These are phyloP conservation scores for Diaperis boleti DNA, from an alignment of 2,888 invertebrate species.

Conservation along the genomic window DNA sequence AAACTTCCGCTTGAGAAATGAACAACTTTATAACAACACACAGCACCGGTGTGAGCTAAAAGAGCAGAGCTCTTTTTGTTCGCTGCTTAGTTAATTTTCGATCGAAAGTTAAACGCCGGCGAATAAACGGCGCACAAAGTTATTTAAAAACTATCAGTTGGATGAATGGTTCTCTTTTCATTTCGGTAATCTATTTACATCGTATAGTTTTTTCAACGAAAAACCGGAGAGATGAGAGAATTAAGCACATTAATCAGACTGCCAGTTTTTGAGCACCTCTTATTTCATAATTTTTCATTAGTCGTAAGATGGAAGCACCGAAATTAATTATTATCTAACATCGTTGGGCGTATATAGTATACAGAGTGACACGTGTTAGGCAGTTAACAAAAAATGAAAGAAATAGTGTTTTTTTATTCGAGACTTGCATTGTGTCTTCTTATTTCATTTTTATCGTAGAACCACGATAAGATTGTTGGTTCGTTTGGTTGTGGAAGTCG, in stretches of 20 bases:
- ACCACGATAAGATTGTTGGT: neutral
- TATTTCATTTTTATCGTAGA: slow-evolving; percentile 5
- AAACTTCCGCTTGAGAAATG: slow-evolving; percentile 19
- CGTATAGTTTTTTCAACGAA: neutral
- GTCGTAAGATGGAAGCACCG: neutral
- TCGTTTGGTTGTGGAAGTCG: neutral
- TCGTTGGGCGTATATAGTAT: too few species aligned
- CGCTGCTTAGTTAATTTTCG: slow-evolving; percentile 11
- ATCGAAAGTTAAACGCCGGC: slow-evolving; percentile 4
- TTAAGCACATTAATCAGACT: slow-evolving; percentile 9
- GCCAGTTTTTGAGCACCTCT: neutral
- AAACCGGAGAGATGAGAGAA: slow-evolving; percentile 12
- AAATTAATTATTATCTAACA: neutral
- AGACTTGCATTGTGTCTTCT: slow-evolving; percentile 4
- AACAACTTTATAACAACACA: slow-evolving; percentile 17
- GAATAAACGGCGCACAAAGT: neutral
- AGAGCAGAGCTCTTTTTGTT: slow-evolving; percentile 7
- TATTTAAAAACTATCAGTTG: neutral
- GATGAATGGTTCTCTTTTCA: neutral
- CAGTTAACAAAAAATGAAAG: slow-evolving; percentile 14
- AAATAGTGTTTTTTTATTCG: slow-evolving; percentile 4
- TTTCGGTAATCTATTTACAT: slow-evolving; percentile 12
- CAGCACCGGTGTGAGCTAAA: slow-evolving; percentile 3
- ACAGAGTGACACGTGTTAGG: too few species aligned
- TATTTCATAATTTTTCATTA: neutral